Evolutionary conservation across 2,113 vertebrate species (phyloP), one percentile per base, ranked within the genome.

Genomic region (Symphodus melops): DNA sequence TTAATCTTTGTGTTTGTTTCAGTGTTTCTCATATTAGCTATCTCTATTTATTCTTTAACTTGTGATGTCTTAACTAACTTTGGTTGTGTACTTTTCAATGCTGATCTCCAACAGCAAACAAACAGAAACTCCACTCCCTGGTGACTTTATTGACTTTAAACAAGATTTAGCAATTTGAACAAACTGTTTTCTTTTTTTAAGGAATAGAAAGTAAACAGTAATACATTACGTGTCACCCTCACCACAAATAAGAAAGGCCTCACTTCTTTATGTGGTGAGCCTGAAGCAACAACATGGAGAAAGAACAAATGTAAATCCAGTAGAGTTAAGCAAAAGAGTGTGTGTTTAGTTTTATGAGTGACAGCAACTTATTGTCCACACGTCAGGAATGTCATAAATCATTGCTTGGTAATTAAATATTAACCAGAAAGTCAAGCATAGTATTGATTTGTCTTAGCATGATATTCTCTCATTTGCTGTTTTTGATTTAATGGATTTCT

Each of bases 371-470:
- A 54, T 17, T 7, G 9, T 55, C 49, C 37, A 66, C 65, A 71
- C 19, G 25, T 55, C 16, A 10, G 23, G 74, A 81, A 86, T 81
- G 68, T 55, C 8, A 9, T 3, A 13, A 69, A 72, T 82, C 80
- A 67, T 67, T 72, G 25, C 56, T 42, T 44, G 25, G 21, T 8
- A 52, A 63, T 86, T 68, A 83, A 88, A 83, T 69, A 86, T 92
- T 87, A 91, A 88, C 83, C 77, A 74, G 60, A 12, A 10, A 74
- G 56, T 79, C 72, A 83, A 87, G 82, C 68, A 79, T 10, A 12
- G 54, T 23, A 77, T 63, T 0, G 55, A 84, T 79, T 57, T 55
- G 57, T 63, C 12, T 3, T 42, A 7, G 16, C 19, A 4, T n/a
- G n/a, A n/a, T 33, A 33, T 33, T 33, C 28, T 33, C 28, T 33